A percentile compares a stretch with the other conserved stretches of the same genome.
These are phyloP conservation scores for Oikopleura dioica DNA, from an alignment of 23 tunicate genomes.

Conservation along the genomic window DNA sequence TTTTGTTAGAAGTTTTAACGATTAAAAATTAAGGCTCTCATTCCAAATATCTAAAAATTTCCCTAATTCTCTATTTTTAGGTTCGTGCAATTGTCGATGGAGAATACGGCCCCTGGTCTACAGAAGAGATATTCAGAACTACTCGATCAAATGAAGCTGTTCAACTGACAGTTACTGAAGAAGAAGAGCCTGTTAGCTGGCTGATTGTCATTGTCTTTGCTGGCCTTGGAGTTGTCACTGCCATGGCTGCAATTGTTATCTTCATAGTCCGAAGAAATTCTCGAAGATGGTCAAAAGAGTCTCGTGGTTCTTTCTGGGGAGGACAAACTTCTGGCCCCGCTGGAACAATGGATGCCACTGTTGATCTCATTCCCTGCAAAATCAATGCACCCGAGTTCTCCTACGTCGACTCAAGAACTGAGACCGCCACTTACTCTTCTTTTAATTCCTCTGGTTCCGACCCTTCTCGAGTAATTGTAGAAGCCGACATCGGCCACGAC, in stretches of 20 bases:
- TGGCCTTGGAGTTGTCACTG: background rate
- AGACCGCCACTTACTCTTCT: background rate
- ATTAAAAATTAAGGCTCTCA: background rate
- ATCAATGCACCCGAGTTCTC: background rate
- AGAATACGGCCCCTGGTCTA: background rate
- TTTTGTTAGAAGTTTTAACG: background rate
- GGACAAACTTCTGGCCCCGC: background rate
- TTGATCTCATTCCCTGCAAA: slow-evolving; percentile 7
- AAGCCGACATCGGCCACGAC: background rate
- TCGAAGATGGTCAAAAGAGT: background rate
- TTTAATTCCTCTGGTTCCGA: background rate
- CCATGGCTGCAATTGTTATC: background rate
- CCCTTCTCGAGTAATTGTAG: background rate
- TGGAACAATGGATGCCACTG: slow-evolving; percentile 5
- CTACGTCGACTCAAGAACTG: background rate
- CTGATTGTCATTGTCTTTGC: background rate
- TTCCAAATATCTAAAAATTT: no score
- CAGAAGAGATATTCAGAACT: background rate
- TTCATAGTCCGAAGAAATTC: background rate
- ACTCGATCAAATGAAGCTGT: background rate
- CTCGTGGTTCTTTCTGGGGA: background rate
- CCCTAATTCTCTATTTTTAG: no score
- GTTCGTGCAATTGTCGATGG: background rate
- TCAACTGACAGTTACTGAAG: background rate
- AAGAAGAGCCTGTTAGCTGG: background rate